These are phyloP conservation scores for Eretmocerus hayati DNA, from an alignment of 2,888 invertebrate genomes.

Conservation along the genomic window DNA sequence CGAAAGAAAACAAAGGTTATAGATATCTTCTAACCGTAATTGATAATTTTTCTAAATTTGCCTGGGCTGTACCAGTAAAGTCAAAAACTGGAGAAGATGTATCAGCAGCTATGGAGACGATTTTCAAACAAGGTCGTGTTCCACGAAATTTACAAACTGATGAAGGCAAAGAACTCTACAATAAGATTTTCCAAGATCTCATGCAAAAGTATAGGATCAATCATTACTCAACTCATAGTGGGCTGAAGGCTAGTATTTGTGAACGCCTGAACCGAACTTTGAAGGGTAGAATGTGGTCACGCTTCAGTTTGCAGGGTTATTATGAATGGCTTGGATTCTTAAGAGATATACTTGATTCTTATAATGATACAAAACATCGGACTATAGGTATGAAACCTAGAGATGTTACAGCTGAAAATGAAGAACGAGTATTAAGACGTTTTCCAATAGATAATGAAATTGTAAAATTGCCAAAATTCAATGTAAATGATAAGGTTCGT, in stretches of 20 bases:
- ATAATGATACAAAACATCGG: constrained; percentile 2
- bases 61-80: constrained; percentile 24
- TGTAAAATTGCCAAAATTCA: constrained; percentile 8
- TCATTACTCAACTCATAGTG: constrained; percentile 23
- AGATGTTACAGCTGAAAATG: constrained; percentile 21
- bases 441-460: not conserved
- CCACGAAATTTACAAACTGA: constrained; percentile 25
- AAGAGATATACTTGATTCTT: not conserved
- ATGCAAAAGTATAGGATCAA: constrained; percentile 15
- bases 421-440: not conserved
- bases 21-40: constrained; percentile 40
- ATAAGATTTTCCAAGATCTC: constrained; percentile 10
- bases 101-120: constrained; percentile 22
- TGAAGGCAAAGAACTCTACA: constrained; percentile 10
- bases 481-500: constrained; percentile 20
- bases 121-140: constrained; percentile 13
- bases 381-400: constrained; percentile 6
- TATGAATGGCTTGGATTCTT: constrained; percentile 7
- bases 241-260: constrained; percentile 32
- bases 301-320: constrained; percentile 1
- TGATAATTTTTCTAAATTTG: constrained; percentile 41
- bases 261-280: constrained; percentile 32
- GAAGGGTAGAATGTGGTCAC: constrained; percentile 19
- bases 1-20: constrained; percentile 4
- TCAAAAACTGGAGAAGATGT: constrained; percentile 27